Conservation (phyloP, 2,797 vertebrate genomes). For the Clarias laeviceps region DNA sequence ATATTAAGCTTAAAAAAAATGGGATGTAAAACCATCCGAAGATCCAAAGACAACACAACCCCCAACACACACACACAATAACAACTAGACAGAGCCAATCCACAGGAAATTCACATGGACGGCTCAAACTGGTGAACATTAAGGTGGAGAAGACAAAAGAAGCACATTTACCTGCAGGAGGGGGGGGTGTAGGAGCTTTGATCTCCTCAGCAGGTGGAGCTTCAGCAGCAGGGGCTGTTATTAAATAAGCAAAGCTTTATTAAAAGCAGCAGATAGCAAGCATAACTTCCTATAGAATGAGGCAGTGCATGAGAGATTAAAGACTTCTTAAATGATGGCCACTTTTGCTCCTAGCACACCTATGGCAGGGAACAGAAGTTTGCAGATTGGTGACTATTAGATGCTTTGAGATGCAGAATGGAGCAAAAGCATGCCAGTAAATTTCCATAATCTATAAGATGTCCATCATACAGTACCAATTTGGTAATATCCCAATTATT, state of each 20-base stretch:
- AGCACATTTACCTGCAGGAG: slow-evolving; percentile 73
- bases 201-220: slow-evolving; percentile 70
- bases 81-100: not conserved
- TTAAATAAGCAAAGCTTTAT: slow-evolving; percentile 65
- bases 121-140: not conserved
- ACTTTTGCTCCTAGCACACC: not conserved
- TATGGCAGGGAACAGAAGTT: not conserved
- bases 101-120: not conserved
- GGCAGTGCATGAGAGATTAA: not conserved
- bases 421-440: not conserved
- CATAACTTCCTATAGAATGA: slow-evolving; percentile 45
- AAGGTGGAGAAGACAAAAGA: slow-evolving; percentile 4
- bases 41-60: not conserved
- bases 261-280: slow-evolving; percentile 53
- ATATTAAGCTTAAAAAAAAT: not conserved
- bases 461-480: not conserved
- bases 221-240: slow-evolving; percentile 70
- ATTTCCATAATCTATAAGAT: not conserved
- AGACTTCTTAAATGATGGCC: not conserved
- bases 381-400: not conserved
- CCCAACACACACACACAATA: not conserved
- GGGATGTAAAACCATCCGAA: not conserved
- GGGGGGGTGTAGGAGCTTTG: slow-evolving; percentile 72
- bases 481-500: not conserved
- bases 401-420: not conserved